Percentiles rank a stretch among this genome's conserved stretches.
These are phyloP conservation scores for Podabrus alpinus DNA, from an alignment of 2,888 invertebrate genomes.

Conservation along the genomic window DNA sequence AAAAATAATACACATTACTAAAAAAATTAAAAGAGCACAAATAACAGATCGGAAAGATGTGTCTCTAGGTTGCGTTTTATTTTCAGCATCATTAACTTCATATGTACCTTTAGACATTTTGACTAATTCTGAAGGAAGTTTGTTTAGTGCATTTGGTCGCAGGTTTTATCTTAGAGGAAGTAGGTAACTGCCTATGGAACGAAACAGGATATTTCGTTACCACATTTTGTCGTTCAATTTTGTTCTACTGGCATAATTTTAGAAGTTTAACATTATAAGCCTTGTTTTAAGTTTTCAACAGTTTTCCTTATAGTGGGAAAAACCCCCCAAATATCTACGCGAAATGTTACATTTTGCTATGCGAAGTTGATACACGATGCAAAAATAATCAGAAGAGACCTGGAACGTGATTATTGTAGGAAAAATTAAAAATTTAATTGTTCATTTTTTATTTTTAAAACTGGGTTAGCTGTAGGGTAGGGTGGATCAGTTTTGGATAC, in stretches of 20 bases:
- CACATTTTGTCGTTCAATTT: conserved; percentile 28
- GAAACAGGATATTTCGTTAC: conserved; percentile 22
- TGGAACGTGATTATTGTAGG: no score
- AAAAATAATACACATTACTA: conserved; percentile 35
- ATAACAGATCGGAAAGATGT: conserved; percentile 36
- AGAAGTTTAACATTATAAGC: background rate
- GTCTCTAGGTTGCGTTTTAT: conserved; percentile 22
- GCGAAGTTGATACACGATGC: no score
- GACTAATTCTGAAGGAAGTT: background rate
- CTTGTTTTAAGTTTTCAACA: background rate
- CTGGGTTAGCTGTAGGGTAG: no score
- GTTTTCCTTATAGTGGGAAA: background rate
- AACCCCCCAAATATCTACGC: background rate
- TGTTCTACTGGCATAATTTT: background rate
- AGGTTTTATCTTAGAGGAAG: conserved; percentile 18
- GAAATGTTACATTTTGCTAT: no score
- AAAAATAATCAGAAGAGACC: no score
- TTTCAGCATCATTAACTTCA: conserved; percentile 21
- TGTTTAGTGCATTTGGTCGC: background rate
- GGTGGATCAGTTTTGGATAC: no score
- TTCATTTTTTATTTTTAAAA: no score
- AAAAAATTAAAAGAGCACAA: conserved; percentile 34
- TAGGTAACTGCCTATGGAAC: background rate
- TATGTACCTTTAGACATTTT: conserved; percentile 35
- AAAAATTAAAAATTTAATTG: no score